Conservation (phyloP, 2,888 invertebrate genomes). For the Onchidella celtica region DNA sequence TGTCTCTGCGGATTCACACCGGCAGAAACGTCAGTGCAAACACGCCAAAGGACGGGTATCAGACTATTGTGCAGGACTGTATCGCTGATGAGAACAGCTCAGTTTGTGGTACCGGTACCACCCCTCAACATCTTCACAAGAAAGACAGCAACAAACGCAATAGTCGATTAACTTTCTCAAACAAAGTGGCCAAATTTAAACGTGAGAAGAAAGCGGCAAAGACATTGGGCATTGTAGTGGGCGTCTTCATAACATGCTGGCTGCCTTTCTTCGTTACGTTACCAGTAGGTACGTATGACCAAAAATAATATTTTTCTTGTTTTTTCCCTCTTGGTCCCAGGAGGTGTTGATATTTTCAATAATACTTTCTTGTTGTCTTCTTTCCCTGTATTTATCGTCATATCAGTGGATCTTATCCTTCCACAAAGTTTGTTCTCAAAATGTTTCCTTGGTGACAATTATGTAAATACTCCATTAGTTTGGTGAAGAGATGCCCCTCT, state of each 20-base stretch:
- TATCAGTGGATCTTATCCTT: too few relatives aligned
- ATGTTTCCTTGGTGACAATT: too few relatives aligned
- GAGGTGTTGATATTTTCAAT: too few relatives aligned
- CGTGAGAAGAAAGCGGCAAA: slow-evolving; percentile 86
- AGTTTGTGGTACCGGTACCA: too few relatives aligned
- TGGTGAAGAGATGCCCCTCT: too few relatives aligned
- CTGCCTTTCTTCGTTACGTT: slow-evolving; percentile 86
- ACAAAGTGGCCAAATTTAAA: slow-evolving; percentile 82
- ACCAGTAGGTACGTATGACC: slow-evolving; percentile 84
- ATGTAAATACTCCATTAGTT: too few relatives aligned
- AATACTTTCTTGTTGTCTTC: too few relatives aligned
- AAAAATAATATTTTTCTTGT: too few relatives aligned
- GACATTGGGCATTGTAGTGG: slow-evolving; percentile 85
- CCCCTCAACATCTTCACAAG: not conserved
- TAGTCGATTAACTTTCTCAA: slow-evolving; percentile 69
- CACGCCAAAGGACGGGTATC: not conserved
- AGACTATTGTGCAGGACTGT: not conserved
- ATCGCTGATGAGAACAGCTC: too few relatives aligned
- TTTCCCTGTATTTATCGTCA: too few relatives aligned
- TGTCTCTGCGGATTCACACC: slow-evolving; percentile 75
- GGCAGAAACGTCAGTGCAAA: not conserved
- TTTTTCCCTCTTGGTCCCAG: too few relatives aligned
- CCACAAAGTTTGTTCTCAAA: too few relatives aligned
- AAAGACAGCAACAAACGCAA: slow-evolving; percentile 55
- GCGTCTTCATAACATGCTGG: slow-evolving; percentile 86